phyloP scores from a whole-genome alignment of 1,140 invertebrate species.

The Calycopis cecrops region DNA sequence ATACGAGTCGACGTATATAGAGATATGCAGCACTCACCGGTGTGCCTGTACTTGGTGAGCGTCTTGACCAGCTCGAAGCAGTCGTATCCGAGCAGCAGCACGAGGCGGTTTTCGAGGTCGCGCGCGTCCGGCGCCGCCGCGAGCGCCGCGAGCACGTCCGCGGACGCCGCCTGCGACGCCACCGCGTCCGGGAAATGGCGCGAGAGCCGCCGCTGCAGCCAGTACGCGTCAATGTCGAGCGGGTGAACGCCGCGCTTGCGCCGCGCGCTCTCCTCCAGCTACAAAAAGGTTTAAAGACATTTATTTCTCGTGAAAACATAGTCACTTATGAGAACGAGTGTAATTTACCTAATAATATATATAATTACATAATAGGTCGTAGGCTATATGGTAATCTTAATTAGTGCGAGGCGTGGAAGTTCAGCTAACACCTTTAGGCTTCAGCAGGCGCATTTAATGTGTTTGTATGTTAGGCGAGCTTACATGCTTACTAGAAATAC shows the following conservation, averaged over 20 bases:
- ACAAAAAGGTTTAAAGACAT: no score
- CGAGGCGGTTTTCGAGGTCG: conserved; percentile 97
- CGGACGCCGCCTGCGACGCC: conserved; percentile 88
- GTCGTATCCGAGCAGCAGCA: conserved; percentile 94
- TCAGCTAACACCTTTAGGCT: no score
- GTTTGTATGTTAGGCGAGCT: no score
- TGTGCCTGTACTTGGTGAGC: conserved; percentile 93
- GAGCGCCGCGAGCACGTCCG: conserved; percentile 94
- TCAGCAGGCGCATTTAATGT: no score
- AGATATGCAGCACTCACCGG: conserved; percentile 91
- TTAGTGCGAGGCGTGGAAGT: no score
- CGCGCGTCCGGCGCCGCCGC: conserved; percentile 93
- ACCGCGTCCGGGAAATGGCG: conserved; percentile 96
- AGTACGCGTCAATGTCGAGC: conserved; percentile 98
- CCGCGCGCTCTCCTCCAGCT: conserved; percentile 8
- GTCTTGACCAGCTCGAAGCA: conserved; percentile 99
- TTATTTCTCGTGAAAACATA: no score
- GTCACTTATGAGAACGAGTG: no score
- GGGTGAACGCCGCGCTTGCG: conserved; percentile 84
- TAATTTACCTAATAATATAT: no score
- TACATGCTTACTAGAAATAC: no score
- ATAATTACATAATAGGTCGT: no score
- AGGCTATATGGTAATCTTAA: no score
- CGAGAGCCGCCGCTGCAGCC: conserved; percentile 96
- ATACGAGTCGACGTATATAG: no score